Evolutionary conservation across 2,888 invertebrate genomes (phyloP).

Genomic region (Pseudococcus longispinus): DNA sequence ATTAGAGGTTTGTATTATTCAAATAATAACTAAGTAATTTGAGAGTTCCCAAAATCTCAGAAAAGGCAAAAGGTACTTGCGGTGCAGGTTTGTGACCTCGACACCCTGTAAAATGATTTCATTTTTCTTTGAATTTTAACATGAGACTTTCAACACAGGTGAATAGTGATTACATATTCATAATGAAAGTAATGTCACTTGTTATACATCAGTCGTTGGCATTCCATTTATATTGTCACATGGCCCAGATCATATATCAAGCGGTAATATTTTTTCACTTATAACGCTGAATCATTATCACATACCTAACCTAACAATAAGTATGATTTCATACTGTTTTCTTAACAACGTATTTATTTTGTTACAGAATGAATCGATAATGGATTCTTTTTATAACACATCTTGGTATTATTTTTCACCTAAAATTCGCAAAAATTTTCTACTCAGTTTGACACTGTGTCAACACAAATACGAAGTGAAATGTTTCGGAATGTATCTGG

Average conservation of each 20-base stretch:
- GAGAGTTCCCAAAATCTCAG: no score
- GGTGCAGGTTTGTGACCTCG: no score
- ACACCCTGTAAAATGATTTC: no score
- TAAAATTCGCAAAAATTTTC: neutral
- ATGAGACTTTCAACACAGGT: neutral
- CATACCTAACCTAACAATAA: neutral
- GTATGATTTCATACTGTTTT: neutral
- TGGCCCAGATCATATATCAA: neutral
- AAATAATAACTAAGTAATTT: neutral
- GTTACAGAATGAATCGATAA: neutral
- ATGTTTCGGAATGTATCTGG: conserved; percentile 4
- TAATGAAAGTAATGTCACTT: neutral
- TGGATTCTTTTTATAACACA: conserved; percentile 12
- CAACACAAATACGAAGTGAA: neutral
- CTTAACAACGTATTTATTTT: neutral
- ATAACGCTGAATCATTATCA: neutral
- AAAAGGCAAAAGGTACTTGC: no score
- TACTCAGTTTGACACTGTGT: neutral
- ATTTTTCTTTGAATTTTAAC: no score
- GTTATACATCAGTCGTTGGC: neutral
- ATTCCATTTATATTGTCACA: neutral
- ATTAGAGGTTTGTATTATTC: conserved; percentile 15
- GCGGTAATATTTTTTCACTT: neutral
- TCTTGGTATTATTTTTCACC: neutral
- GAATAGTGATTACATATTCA: neutral